Evolutionary conservation across 2,888 invertebrate genomes (phyloP), one percentile per base, ranked within the genome.

Genomic region (Dioctria linearis): DNA sequence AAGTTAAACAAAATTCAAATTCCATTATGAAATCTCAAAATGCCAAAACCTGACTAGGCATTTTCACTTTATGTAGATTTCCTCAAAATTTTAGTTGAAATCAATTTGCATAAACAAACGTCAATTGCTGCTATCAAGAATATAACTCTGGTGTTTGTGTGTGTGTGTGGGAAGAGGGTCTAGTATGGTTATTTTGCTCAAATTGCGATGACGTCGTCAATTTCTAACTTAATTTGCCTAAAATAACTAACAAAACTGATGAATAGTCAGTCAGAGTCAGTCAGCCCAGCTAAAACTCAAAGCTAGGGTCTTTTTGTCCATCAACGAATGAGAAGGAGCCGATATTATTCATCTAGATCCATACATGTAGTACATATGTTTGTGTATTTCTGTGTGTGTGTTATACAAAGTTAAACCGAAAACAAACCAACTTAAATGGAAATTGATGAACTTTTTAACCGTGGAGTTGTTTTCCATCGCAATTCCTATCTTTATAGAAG

Each of bases 81-180:
- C 49, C 46, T 46, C 37, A n/a, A 76, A 63, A 63, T 61, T 61
- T 40, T 39, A 25, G 63, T 76, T 63, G 49, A 40, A 63, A 46
- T 40, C 46, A 46, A 76, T 76, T 76, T 76, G 76, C 76, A 76
- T 76, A 76, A 76, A 76, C 76, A 76, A 76, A 76, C 57, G 63
- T 63, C 63, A 49, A 25, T 25, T 25, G 61, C 46, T n/a, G 42
- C 73, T 40, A 73, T 54, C 73, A 69, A 69, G 69, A 51, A 69
- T 25, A 25, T 25, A 25, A 25, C 25, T 25, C 25, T 0, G 25
- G 25, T 25, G 0, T 25, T 1, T 25, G 25, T 25, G 25, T 25
- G 25, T 25, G 25, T 25, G 25, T 25, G 25, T 25, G 25, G 25
- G 25, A 2, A 25, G 25, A 25, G 2, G 25, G 25, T 25, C 61